Evolutionary conservation across 2,113 vertebrate species (phyloP), one percentile per base, ranked within the genome.

Genomic region (Edolisoma coerulescens): DNA sequence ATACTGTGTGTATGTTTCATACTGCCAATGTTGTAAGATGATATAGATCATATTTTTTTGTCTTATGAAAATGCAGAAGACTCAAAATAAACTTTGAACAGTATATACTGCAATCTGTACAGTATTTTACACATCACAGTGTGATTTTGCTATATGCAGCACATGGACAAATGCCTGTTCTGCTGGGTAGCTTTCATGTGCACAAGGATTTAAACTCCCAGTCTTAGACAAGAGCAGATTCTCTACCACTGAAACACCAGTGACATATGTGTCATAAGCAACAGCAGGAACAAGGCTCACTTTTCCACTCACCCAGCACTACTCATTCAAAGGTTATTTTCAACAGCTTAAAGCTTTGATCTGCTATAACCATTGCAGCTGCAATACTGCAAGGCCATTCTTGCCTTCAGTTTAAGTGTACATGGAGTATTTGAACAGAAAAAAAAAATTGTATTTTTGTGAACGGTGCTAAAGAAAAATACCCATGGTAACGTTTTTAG

Each of bases 21-120:
- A 94, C 92, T 96, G 96, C 96, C 96, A 97, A 97, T 97, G 93
- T 96, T 97, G 96, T 97, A 97, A 96, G 94, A 97, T 96, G 95
- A 96, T 96, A 96, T 96, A 96, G 96, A 97, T 97, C 95, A 96
- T 95, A 94, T 95, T 96, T 96, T 96, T 97, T 97, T 96, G 65
- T 95, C 96, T 96, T 96, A 96, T 96, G 96, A 96, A 96, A 97
- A 96, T 97, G 96, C 94, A 96, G 92, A 92, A 96, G 95, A 95
- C 95, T 96, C 92, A 96, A 97, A 97, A 97, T 97, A 96, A 97
- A 96, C 96, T 90, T 90, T 28, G 53, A 94, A 93, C 92, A 96
- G 94, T 96, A 96, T 97, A 96, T 93, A 56, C 86, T 95, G 92
- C 96, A 97, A 96, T 96, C 96, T 96, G 93, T 96, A 96, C 96